phyloP scores from a whole-genome alignment of 2,888 invertebrate genomes.

The Luperina nickerlii region DNA sequence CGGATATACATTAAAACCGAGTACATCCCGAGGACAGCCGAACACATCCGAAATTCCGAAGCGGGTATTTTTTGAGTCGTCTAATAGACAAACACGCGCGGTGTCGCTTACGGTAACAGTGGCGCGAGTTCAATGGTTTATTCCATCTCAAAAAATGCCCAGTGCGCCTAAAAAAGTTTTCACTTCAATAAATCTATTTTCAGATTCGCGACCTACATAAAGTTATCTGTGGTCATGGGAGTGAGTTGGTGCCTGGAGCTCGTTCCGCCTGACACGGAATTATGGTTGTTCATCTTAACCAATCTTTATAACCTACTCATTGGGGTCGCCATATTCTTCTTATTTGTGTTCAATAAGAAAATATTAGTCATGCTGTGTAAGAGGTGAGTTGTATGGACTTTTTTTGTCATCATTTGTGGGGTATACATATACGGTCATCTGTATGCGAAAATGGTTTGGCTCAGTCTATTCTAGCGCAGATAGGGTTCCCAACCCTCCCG shows the following conservation, averaged over 20 bases:
- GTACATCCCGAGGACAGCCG: too few relatives aligned
- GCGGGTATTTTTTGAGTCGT: too few relatives aligned
- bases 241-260: constrained; percentile 73
- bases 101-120: too few relatives aligned
- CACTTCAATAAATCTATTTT: not conserved
- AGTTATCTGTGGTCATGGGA: constrained; percentile 73
- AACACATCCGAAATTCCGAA: too few relatives aligned
- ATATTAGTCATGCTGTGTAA: constrained; percentile 62
- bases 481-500: too few relatives aligned
- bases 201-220: constrained; percentile 71
- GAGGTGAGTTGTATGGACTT: constrained; percentile 61
- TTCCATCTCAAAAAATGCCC: too few relatives aligned
- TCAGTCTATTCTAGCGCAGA: not conserved
- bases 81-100: too few relatives aligned
- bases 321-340: constrained; percentile 73
- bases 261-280: not conserved
- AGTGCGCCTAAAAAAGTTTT: too few relatives aligned
- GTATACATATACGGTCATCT: too few relatives aligned
- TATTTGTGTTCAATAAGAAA: constrained; percentile 71
- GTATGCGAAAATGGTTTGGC: not conserved
- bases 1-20: too few relatives aligned
- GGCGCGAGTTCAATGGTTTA: too few relatives aligned
- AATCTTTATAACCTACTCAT: constrained; percentile 67
- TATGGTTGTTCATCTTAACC: constrained; percentile 50
- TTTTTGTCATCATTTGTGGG: not conserved